phyloP scores from a whole-genome alignment of 2,888 invertebrate genomes.

The Spilarctia lutea region DNA sequence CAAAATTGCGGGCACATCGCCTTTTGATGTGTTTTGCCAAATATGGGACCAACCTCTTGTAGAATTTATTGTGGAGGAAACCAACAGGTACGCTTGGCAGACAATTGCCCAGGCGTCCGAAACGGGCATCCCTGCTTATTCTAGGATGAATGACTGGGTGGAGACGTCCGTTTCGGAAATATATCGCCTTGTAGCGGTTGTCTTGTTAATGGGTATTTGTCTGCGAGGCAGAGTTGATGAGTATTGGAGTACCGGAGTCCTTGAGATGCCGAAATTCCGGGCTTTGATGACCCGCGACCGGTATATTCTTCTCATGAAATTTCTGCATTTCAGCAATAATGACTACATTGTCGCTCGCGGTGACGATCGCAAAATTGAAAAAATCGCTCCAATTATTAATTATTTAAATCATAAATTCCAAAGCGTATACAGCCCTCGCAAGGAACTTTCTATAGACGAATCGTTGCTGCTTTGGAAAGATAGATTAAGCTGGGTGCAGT shows the following conservation, averaged over 20 bases:
- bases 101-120: background rate
- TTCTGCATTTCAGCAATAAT: background rate
- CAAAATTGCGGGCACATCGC: too few species aligned
- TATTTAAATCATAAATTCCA: slow-evolving; percentile 23
- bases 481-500: slow-evolving; percentile 35
- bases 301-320: background rate
- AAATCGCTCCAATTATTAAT: slow-evolving; percentile 21
- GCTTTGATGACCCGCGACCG: background rate
- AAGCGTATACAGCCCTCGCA: slow-evolving; percentile 16
- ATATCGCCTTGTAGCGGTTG: background rate
- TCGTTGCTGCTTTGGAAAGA: slow-evolving; percentile 39
- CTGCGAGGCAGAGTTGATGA: background rate
- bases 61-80: background rate
- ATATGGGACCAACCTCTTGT: background rate
- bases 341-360: background rate
- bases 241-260: background rate
- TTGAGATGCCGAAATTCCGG: background rate
- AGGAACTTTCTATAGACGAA: slow-evolving; percentile 27
- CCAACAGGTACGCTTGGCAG: background rate
- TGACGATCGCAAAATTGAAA: background rate
- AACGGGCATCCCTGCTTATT: background rate
- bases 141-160: background rate
- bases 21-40: too few species aligned
- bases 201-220: background rate
- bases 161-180: background rate